Percentiles rank a stretch among this genome's conserved stretches.
Conservation (phyloP, 2,797 vertebrate species). For the Rhadinocentrus ornatus region DNA sequence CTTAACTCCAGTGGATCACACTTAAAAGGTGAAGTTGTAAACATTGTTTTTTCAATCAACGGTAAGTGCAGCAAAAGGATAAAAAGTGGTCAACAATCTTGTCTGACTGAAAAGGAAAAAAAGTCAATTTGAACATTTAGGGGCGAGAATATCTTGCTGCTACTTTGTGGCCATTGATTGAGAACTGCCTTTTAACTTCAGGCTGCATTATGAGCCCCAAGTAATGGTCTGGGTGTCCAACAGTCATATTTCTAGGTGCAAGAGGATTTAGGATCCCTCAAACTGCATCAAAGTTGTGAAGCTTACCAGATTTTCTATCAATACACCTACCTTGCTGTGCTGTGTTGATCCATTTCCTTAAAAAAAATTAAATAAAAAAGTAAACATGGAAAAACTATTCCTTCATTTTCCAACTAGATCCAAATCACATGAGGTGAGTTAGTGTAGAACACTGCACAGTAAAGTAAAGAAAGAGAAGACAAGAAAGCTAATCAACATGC, state of each 20-base stretch:
- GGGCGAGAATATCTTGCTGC: conserved; percentile 3
- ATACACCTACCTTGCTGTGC: neutral
- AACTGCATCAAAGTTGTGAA: conserved; percentile 5
- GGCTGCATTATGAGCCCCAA: neutral
- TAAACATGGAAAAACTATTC: conserved; percentile 46
- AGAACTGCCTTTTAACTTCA: conserved; percentile 6
- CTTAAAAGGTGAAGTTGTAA: conserved; percentile 7
- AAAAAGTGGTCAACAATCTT: conserved; percentile 25
- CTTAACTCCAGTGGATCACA: conserved; percentile 12
- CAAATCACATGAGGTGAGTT: conserved; percentile 59
- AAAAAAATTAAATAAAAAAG: neutral
- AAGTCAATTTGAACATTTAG: conserved; percentile 3
- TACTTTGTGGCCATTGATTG: neutral
- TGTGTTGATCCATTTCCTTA: conserved; percentile 16
- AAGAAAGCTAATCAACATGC: conserved; percentile 77
- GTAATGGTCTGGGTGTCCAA: conserved; percentile 1
- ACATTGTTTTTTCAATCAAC: conserved; percentile 17
- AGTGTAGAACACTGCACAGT: conserved; percentile 50
- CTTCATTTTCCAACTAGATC: conserved; percentile 30
- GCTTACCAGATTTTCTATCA: neutral
- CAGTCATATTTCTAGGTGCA: neutral
- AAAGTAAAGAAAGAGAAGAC: conserved; percentile 31
- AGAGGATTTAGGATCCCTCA: conserved; percentile 2
- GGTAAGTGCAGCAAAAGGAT: conserved; percentile 29
- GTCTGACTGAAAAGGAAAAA: conserved; percentile 20